Evolutionary conservation across 2,888 invertebrate species (phyloP).

Genomic region (Criorhina ranunculi): DNA sequence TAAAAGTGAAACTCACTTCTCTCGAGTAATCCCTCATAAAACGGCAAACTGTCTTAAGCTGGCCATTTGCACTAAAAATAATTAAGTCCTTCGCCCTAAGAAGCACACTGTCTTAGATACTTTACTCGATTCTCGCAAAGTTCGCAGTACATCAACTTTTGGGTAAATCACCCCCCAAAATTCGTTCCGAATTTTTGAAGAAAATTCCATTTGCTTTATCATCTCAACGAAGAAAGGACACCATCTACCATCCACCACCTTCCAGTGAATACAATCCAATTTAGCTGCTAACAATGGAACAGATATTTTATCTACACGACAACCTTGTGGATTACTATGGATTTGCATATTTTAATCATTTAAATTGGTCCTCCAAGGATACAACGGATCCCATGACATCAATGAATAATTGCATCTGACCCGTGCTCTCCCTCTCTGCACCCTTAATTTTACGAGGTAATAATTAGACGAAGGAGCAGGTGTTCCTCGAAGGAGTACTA

Average conservation of each 20-base stretch:
- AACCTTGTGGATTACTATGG: constrained; percentile 71
- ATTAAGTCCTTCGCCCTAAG: constrained; percentile 64
- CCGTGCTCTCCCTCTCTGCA: constrained; percentile 29
- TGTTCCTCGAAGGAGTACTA: constrained; percentile 46
- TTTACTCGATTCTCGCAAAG: constrained; percentile 40
- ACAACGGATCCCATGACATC: constrained; percentile 61
- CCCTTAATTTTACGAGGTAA: constrained; percentile 71
- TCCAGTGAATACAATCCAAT: constrained; percentile 65
- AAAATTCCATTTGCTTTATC: constrained; percentile 68
- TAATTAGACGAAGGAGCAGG: constrained; percentile 71
- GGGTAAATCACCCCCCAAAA: constrained; percentile 6
- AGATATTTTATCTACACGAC: constrained; percentile 71
- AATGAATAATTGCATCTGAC: constrained; percentile 69
- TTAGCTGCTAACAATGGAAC: constrained; percentile 65
- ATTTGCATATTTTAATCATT: constrained; percentile 76
- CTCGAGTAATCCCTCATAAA: constrained; percentile 63
- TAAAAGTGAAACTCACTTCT: constrained; percentile 58
- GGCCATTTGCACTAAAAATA: constrained; percentile 71
- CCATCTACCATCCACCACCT: background rate
- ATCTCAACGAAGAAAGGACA: constrained; percentile 32
- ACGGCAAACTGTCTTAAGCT: constrained; percentile 49
- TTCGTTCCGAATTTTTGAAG: constrained; percentile 25
- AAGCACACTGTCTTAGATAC: constrained; percentile 16
- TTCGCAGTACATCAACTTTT: constrained; percentile 61
- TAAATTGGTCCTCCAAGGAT: constrained; percentile 68